These are phyloP conservation scores for Pteronura brasiliensis DNA, from an alignment of 2,113 vertebrate species.

Conservation along the genomic window DNA sequence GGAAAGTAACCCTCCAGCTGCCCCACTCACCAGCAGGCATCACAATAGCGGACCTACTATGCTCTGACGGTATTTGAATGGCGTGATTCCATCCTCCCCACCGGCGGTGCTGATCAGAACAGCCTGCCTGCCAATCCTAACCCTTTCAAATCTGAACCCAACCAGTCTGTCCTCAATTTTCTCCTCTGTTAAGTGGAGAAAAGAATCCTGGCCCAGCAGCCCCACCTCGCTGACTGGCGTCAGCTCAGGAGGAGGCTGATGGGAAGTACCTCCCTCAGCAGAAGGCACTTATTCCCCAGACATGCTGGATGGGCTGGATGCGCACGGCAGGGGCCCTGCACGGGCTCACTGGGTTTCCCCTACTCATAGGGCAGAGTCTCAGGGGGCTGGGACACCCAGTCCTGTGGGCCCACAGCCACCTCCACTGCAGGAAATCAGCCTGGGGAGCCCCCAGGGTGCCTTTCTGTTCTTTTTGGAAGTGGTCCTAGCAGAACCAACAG, in stretches of 20 bases:
- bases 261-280: not conserved
- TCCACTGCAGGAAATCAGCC: not conserved
- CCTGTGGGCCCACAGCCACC: not conserved
- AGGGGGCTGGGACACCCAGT: not conserved
- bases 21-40: accelerated
- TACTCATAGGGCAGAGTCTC: not conserved
- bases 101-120: accelerated
- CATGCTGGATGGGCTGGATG: not conserved
- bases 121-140: not conserved
- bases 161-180: not conserved
- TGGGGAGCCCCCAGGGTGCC: not conserved
- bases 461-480: not conserved
- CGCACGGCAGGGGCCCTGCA: accelerated
- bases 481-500: not conserved
- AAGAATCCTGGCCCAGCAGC: not conserved
- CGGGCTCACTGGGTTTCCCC: accelerated
- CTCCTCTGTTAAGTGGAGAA: not conserved
- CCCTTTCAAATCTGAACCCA: not conserved
- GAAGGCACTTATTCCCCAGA: not conserved
- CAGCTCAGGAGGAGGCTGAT: not conserved
- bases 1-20: not conserved
- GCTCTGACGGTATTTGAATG: accelerated
- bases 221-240: accelerated
- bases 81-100: not conserved
- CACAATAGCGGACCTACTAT: not conserved